Percentiles rank a stretch among this genome's conserved stretches.
These are phyloP conservation scores for Acronicta alni DNA, from an alignment of 2,888 invertebrate species.

Conservation along the genomic window DNA sequence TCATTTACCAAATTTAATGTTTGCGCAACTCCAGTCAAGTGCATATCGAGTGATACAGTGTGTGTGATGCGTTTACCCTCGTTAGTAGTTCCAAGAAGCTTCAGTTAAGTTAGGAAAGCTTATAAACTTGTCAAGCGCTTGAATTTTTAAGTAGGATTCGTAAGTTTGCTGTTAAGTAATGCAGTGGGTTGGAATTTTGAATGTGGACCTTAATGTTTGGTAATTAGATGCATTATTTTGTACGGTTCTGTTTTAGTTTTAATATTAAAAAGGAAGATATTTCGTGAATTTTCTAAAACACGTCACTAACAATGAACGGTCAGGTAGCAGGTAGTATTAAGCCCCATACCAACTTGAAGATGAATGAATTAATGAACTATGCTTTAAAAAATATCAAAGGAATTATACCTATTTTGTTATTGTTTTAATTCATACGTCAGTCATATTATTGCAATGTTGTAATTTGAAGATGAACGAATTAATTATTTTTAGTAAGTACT, in stretches of 20 bases:
- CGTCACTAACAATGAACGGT: too few relatives aligned
- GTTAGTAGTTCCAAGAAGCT: constrained; percentile 14
- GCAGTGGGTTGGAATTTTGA: constrained; percentile 3
- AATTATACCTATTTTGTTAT: too few relatives aligned
- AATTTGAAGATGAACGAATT: too few relatives aligned
- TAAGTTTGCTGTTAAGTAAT: constrained; percentile 6
- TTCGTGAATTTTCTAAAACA: too few relatives aligned
- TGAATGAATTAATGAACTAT: too few relatives aligned
- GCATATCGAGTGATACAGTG: constrained; percentile 7
- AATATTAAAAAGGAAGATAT: background rate
- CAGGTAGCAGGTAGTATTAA: too few relatives aligned
- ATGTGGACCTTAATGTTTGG: background rate
- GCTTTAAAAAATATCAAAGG: too few relatives aligned
- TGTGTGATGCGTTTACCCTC: constrained; percentile 6
- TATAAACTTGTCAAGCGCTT: background rate
- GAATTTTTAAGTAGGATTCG: constrained; percentile 8
- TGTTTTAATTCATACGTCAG: too few relatives aligned
- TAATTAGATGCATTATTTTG: background rate
- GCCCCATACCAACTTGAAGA: too few relatives aligned
- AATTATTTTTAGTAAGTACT: too few relatives aligned
- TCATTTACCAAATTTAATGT: constrained; percentile 34
- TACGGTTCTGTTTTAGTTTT: background rate
- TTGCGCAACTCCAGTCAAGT: constrained; percentile 13
- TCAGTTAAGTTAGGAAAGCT: constrained; percentile 10
- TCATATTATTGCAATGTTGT: too few relatives aligned